phyloP scores from a whole-genome alignment of 2,113 vertebrate genomes.

The Raja brachyura region DNA sequence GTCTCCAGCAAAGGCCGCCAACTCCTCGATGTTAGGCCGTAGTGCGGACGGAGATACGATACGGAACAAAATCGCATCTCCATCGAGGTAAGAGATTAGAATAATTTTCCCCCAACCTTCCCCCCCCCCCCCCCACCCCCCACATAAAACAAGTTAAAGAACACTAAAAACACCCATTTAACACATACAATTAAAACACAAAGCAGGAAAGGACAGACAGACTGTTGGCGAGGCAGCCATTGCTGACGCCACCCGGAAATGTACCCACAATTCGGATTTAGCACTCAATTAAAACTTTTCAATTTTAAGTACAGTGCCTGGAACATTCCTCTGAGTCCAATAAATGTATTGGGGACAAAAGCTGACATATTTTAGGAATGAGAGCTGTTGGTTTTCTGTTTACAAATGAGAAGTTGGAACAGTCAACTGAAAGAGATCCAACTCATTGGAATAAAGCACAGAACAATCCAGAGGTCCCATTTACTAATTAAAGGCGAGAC shows the following conservation, averaged over 20 bases:
- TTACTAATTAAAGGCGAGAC: neutral
- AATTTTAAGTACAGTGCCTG: constrained; percentile 22
- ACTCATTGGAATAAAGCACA: neutral
- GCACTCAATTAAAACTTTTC: neutral
- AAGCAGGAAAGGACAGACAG: too few species aligned
- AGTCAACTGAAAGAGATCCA: neutral
- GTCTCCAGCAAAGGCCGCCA: too few species aligned
- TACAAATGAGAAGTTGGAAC: constrained; percentile 1
- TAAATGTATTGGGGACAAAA: constrained; percentile 32
- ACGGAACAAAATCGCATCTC: too few species aligned
- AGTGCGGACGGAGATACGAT: too few species aligned
- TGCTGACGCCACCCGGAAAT: neutral
- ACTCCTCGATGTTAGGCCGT: too few species aligned
- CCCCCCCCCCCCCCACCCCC: too few species aligned
- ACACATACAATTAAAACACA: too few species aligned
- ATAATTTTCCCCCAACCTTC: too few species aligned
- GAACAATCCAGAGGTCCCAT: neutral
- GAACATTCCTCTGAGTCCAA: constrained; percentile 22
- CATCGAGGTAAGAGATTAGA: too few species aligned
- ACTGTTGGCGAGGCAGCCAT: too few species aligned
- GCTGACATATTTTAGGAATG: neutral
- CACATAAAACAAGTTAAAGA: too few species aligned
- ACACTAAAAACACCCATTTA: too few species aligned
- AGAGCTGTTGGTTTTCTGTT: constrained; percentile 5
- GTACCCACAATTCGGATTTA: neutral